Percentiles rank a stretch among this genome's conserved stretches.
These are phyloP conservation scores for Chroicocephalus ridibundus DNA, from an alignment of 2,113 vertebrate species.

Conservation along the genomic window DNA sequence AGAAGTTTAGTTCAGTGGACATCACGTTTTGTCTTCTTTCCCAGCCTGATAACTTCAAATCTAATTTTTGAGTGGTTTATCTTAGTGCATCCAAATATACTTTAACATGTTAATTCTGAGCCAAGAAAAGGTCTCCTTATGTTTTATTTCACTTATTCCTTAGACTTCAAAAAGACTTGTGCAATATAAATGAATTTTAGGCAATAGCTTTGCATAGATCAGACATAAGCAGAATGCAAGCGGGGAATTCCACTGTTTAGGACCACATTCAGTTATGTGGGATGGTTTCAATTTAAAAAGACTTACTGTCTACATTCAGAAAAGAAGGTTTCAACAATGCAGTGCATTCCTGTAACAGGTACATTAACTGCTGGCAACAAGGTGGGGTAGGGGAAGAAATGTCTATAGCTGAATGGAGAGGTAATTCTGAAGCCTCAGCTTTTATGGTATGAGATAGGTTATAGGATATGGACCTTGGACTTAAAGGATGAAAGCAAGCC, in stretches of 20 bases:
- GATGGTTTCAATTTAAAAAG: neutral
- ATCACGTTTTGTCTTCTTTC: neutral
- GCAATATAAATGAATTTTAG: neutral
- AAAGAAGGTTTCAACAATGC: neutral
- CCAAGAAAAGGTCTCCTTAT: neutral
- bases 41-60: neutral
- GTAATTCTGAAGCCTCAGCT: neutral
- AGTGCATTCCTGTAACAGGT: neutral
- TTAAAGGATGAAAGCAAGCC: neutral
- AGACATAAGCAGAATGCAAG: neutral
- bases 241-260: neutral
- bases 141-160: neutral
- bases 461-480: neutral
- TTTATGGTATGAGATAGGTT: neutral
- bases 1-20: neutral
- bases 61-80: neutral
- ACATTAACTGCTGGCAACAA: neutral
- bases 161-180: neutral
- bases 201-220: neutral
- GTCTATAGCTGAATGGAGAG: neutral
- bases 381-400: neutral
- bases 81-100: neutral
- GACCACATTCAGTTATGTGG: neutral
- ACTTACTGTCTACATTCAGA: neutral
- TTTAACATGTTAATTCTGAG: neutral